phyloP scores from a whole-genome alignment of 1,140 invertebrate species.

The Megathymus violae region DNA sequence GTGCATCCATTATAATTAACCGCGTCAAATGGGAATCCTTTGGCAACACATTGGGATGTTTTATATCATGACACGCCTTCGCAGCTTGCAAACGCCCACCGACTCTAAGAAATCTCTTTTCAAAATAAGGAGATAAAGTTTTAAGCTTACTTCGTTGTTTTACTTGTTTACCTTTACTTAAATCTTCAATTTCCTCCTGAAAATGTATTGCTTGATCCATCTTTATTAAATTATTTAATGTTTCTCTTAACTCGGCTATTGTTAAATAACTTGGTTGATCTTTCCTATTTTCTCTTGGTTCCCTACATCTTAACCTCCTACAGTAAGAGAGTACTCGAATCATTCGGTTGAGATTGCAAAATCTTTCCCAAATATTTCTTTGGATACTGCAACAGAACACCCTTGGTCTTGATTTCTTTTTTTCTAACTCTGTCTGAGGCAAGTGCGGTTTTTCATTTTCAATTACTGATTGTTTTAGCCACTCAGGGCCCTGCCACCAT shows the following conservation, averaged over 20 bases:
- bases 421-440: too few relatives aligned
- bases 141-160: conserved; percentile 7
- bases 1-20: neutral
- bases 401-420: too few relatives aligned
- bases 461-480: conserved; percentile 36
- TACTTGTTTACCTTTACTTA: neutral
- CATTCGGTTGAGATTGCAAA: conserved; percentile 33
- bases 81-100: conserved; percentile 13
- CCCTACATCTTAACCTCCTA: conserved; percentile 2
- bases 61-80: neutral
- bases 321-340: conserved; percentile 35
- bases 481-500: conserved; percentile 40
- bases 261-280: too few relatives aligned
- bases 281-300: too few relatives aligned
- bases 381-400: neutral
- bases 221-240: too few relatives aligned
- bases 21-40: neutral
- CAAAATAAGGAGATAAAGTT: conserved; percentile 18
- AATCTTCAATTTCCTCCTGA: too few relatives aligned
- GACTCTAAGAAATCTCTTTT: neutral
- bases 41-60: neutral
- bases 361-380: conserved; percentile 22
- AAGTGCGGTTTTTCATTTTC: too few relatives aligned
- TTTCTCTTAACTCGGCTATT: too few relatives aligned
- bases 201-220: too few relatives aligned